Base-by-base conservation (phyloP, 2,113 vertebrate species). In the Lophius piscatorius region DNA sequence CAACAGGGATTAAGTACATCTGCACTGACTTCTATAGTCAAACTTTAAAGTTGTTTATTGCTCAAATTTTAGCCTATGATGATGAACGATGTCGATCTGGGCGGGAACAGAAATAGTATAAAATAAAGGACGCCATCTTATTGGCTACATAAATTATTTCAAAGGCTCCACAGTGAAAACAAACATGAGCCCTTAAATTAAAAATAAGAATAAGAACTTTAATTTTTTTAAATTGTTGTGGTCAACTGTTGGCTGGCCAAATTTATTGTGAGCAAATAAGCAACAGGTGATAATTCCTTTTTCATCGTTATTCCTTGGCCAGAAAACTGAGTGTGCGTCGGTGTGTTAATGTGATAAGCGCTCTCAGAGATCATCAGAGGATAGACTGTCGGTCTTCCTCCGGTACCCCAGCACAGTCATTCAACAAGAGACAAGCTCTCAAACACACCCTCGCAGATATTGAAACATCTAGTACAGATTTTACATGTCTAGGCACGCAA, bases 401-500 rank as follows among this genome's bases (percentile, higher is more conserved):
- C 44, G 33, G 57, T 38, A 36, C 39, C 46, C 9, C 38, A 40
- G 45, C 9, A 16, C 26, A 51, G 44, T 38, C 45, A 22, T 40
- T 28, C 16, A 28, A 23, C 20, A 6, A 39, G 35, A 26, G 63
- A 6, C 34, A 7, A 22, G 2, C 38, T 17, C 20, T 33, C 11
- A 38, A 49, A n/a, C n/a, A n/a, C n/a, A n/a, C 50, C 22, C 46
- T 28, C 17, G 9, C 44, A 5, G 33, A 29, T 58, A 26, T 24
- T 31, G 31, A 46, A 20, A 35, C n/a, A n/a, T n/a, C n/a, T 20
- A 13, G 18, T 29, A n/a, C 68, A 34, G 56, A 11, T 45, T 57
- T 45, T 39, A 39, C 60, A 70, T 73, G 71, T 76, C 50, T 29
- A 39, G 36, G 63, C 74, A 57, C 8, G 76, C 61, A 66, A n/a